These are phyloP conservation scores for Tupaia chinensis DNA, from an alignment of 2,113 vertebrate species.

Conservation along the genomic window DNA sequence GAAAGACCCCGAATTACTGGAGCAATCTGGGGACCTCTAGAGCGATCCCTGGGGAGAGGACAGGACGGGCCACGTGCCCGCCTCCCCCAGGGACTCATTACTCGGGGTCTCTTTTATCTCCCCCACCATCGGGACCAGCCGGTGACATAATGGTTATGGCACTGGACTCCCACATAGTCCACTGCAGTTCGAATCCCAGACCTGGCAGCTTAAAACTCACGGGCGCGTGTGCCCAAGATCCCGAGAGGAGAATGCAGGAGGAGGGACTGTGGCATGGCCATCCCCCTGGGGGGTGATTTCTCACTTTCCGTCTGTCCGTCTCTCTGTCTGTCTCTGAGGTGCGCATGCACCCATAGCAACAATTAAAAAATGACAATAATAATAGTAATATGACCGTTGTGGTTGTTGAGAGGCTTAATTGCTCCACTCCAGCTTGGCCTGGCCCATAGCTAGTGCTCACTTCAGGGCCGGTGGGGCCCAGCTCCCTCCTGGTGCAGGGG, in stretches of 20 bases:
- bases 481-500: slow-evolving; percentile 33
- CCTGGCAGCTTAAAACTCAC: too few relatives aligned
- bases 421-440: neutral
- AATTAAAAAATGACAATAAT: neutral
- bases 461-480: neutral
- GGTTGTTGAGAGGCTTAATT: neutral
- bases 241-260: too few relatives aligned
- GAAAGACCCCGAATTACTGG: neutral
- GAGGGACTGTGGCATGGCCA: too few relatives aligned
- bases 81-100: neutral
- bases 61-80: accelerated
- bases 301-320: too few relatives aligned
- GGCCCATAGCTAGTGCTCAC: neutral
- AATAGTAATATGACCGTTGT: accelerated
- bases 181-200: neutral
- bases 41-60: neutral
- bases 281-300: too few relatives aligned
- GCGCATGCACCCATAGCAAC: too few relatives aligned
- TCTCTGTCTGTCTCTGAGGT: too few relatives aligned
- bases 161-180: too few relatives aligned
- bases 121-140: neutral
- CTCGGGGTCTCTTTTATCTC: neutral
- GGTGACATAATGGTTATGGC: too few relatives aligned
- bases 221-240: too few relatives aligned
- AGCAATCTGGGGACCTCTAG: neutral